phyloP scores from a whole-genome alignment of 1,140 invertebrate genomes.

The Drosophila murphyi region DNA sequence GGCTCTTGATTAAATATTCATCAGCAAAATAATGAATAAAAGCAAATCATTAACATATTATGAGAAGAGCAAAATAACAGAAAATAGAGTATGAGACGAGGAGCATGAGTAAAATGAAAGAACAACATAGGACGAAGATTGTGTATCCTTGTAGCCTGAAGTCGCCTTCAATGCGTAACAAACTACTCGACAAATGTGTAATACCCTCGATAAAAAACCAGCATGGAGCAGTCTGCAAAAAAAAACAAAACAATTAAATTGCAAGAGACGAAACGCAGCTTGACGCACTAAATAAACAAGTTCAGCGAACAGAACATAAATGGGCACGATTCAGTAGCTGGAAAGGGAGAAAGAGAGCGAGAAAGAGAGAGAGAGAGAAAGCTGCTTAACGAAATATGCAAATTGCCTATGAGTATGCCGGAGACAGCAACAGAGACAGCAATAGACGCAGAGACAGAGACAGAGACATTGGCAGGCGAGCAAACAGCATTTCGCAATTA shows the following conservation, averaged over 20 bases:
- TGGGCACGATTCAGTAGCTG: not conserved
- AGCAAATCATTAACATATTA: conserved; percentile 48
- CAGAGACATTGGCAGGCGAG: conserved; percentile 34
- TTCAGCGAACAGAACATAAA: not conserved
- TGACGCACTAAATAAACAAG: conserved; percentile 37
- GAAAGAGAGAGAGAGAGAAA: conserved; percentile 2
- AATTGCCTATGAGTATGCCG: conserved; percentile 74
- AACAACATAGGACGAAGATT: too few species aligned
- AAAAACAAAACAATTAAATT: conserved; percentile 34
- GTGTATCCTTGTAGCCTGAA: too few species aligned
- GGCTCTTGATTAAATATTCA: conserved; percentile 35
- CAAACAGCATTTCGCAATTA: conserved; percentile 80
- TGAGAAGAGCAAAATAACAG: not conserved
- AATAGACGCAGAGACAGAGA: conserved; percentile 13
- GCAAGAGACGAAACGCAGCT: conserved; percentile 26
- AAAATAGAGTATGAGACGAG: too few species aligned
- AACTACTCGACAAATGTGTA: too few species aligned
- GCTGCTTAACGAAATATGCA: conserved; percentile 80
- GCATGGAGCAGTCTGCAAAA: not conserved
- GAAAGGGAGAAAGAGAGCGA: not conserved
- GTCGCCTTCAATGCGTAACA: too few species aligned
- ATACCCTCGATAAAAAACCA: too few species aligned
- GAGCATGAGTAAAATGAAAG: too few species aligned
- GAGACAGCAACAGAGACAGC: conserved; percentile 41
- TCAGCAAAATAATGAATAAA: conserved; percentile 10